Conservation (phyloP, 2,113 vertebrate species). For the Crocuta crocuta region DNA sequence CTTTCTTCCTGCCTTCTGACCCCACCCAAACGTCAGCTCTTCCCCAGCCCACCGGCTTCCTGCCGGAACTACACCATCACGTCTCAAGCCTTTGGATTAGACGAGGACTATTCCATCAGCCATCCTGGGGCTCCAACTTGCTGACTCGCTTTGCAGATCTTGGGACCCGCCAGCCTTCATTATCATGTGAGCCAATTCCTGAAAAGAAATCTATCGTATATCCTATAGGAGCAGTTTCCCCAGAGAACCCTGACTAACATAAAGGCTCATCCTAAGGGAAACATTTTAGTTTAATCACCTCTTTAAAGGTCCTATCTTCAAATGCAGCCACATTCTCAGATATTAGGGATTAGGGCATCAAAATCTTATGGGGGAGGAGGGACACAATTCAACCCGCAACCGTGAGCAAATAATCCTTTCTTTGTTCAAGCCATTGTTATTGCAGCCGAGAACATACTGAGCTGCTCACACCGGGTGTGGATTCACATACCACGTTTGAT, state of each 20-base stretch:
- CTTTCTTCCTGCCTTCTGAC: background rate
- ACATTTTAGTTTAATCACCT: conserved; percentile 9
- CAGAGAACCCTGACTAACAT: background rate
- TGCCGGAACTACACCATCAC: background rate
- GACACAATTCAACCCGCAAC: background rate
- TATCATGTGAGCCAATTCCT: background rate
- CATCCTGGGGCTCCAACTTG: background rate
- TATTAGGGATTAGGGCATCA: background rate
- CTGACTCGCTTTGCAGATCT: background rate
- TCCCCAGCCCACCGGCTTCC: background rate
- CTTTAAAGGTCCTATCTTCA: background rate
- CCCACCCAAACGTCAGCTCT: background rate
- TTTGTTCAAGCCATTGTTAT: background rate
- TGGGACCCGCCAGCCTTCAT: background rate
- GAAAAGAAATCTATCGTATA: background rate
- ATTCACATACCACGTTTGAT: background rate
- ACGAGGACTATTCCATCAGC: background rate
- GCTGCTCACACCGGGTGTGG: background rate
- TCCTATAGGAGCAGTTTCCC: background rate
- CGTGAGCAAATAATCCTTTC: background rate
- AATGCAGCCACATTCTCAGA: background rate
- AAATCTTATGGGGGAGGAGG: background rate
- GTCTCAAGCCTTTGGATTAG: background rate
- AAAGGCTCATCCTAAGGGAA: background rate
- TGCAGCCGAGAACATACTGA: background rate